These are phyloP conservation scores for Entosphenus tridentatus DNA, from an alignment of 2,113 vertebrate genomes.

Conservation along the genomic window DNA sequence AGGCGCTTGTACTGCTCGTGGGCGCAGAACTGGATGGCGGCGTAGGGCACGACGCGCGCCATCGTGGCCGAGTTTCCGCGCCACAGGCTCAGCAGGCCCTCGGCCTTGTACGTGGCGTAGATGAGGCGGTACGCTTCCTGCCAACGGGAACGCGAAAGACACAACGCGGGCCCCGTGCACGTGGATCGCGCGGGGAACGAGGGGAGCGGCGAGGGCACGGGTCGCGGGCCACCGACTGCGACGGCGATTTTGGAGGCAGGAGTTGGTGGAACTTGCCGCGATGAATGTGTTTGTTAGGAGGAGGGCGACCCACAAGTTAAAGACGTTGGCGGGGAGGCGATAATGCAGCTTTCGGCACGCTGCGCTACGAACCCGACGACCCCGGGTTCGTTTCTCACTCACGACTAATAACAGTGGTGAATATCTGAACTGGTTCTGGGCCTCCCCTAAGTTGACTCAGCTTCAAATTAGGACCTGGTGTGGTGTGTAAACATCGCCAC, in stretches of 20 bases:
- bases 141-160: no score
- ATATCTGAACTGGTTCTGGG: no score
- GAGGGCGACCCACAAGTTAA: no score
- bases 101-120: slow-evolving; percentile 65
- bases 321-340: no score
- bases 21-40: slow-evolving; percentile 87
- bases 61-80: slow-evolving; percentile 90
- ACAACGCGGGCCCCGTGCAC: neutral
- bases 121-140: slow-evolving; percentile 79
- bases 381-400: no score
- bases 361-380: no score
- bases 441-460: no score
- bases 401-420: no score
- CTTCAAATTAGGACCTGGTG: no score
- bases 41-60: slow-evolving; percentile 81
- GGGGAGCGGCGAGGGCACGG: neutral
- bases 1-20: slow-evolving; percentile 77
- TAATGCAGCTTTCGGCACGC: no score
- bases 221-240: neutral
- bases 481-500: no score
- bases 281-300: no score
- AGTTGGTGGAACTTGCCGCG: neutral
- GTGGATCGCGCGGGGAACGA: neutral
- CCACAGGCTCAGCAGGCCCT: slow-evolving; percentile 82
- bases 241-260: neutral